Evolutionary conservation across 2,888 invertebrate species (phyloP), one percentile per base, ranked within the genome.

Genomic region (Herminia tarsipennalis): DNA sequence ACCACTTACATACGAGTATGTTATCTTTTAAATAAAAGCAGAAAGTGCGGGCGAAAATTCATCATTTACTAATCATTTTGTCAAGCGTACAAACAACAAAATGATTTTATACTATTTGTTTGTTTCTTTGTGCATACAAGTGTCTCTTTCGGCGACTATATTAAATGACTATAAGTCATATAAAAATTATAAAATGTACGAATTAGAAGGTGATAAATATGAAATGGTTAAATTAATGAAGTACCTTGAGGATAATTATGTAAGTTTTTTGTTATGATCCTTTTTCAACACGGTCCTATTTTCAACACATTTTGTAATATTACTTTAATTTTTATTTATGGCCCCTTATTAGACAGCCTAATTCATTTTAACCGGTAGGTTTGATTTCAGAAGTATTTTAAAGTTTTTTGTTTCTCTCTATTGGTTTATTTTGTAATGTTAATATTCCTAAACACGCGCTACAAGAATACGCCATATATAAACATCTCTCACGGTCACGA

Each of bases 181-280:
- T 45, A 52, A 58, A 32, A 37, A 68, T 13, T 56, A 69, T 18
- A 75, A 61, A 24, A 40, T 65, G n/a, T 63, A 64, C 16, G 56
- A 64, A 50, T 46, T 75, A 5, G 30, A 59, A 24, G 76, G 78
- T 0, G 34, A 46, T 10, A 25, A 40, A 14, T 9, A 48, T n/a
- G 56, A 35, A 0, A 27, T 72, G 5, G 29, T 39, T 1, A 47
- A 54, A 2, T 32, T 72, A 2, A 14, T 70, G 10, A 35, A 47
- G 0, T 45, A 48, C 13, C 52, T 75, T 2, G 42, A 29, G 9
- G 20, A 60, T 3, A 47, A 65, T 35, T 62, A 73, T 53, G 83
- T 83, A 53, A 81, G 81, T 77, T n/a, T 22, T 22, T 18, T 24
- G 3, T 14, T 34, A 12, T 18, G 27, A n/a, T 28, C 14, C 1